These are phyloP conservation scores for Napeogenes inachia DNA, from an alignment of 2,888 invertebrate species.

Conservation along the genomic window DNA sequence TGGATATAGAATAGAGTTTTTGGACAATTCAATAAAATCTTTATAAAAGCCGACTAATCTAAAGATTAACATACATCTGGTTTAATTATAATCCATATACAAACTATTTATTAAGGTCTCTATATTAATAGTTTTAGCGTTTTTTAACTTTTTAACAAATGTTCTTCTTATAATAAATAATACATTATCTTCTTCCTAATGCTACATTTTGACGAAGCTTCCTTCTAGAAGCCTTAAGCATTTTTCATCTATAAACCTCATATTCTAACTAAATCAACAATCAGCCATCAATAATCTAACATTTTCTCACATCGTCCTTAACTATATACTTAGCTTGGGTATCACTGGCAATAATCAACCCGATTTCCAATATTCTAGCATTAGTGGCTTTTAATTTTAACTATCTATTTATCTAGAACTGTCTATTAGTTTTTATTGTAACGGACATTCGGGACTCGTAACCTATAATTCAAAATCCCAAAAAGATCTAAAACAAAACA, in stretches of 20 bases:
- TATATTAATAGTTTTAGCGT: conserved; percentile 22
- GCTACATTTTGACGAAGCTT: conserved; percentile 29
- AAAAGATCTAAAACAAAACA: conserved; percentile 15
- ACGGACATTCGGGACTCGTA: conserved; percentile 29
- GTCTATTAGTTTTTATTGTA: conserved; percentile 16
- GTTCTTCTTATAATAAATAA: conserved; percentile 16
- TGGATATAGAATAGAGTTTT: not conserved
- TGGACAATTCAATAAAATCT: not conserved
- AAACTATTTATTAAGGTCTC: conserved; percentile 16
- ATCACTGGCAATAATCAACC: conserved; percentile 16
- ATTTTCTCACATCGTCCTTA: conserved; percentile 8
- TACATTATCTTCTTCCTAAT: conserved; percentile 22
- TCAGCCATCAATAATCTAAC: conserved; percentile 10
- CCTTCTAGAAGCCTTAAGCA: conserved; percentile 31
- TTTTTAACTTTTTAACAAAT: conserved; percentile 21
- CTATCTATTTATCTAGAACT: conserved; percentile 19
- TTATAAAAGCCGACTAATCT: not conserved
- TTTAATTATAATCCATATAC: conserved; percentile 10
- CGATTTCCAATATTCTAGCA: conserved; percentile 18
- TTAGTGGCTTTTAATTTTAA: conserved; percentile 18
- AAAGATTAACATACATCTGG: not conserved
- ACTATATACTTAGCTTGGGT: conserved; percentile 19
- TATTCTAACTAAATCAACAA: conserved; percentile 12
- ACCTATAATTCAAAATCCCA: conserved; percentile 14
- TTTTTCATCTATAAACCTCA: conserved; percentile 26